phyloP scores from a whole-genome alignment of 2,888 invertebrate genomes.

The Agonopterix subpropinquella region DNA sequence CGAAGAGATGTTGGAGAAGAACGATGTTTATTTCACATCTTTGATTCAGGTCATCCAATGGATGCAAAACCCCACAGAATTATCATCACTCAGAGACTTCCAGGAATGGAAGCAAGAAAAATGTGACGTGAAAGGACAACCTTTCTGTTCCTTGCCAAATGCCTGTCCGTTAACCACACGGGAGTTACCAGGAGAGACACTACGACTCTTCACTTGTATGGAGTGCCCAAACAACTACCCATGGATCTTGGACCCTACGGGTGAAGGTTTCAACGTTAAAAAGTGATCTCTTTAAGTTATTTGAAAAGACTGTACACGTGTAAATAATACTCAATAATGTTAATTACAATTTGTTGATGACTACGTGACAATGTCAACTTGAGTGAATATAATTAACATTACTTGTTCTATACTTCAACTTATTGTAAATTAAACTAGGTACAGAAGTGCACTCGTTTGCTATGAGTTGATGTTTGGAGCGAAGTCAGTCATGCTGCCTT shows the following conservation, averaged over 20 bases:
- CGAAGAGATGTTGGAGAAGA: conserved; percentile 91
- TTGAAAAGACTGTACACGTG: conserved; percentile 72
- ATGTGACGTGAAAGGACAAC: conserved; percentile 95
- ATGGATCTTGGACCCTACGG: conserved; percentile 95
- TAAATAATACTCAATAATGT: conserved; percentile 74
- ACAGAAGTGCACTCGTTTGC: conserved; percentile 5
- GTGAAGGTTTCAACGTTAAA: conserved; percentile 92
- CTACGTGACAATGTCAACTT: conserved; percentile 16
- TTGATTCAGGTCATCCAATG: conserved; percentile 94
- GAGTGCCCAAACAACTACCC: conserved; percentile 97
- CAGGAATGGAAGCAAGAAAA: conserved; percentile 95
- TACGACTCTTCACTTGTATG: conserved; percentile 95
- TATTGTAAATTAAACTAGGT: conserved; percentile 1
- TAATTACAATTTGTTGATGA: conserved; percentile 25
- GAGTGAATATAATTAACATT: conserved; percentile 17
- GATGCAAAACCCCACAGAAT: conserved; percentile 96
- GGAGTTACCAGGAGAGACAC: conserved; percentile 93
- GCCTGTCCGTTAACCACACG: conserved; percentile 92
- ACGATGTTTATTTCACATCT: conserved; percentile 95
- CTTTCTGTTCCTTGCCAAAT: conserved; percentile 93
- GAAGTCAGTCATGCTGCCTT: conserved; percentile 17
- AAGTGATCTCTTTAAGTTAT: conserved; percentile 78
- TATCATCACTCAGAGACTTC: conserved; percentile 91
- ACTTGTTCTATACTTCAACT: conserved; percentile 9
- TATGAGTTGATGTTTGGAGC: conserved; percentile 21